Evolutionary conservation across 2,113 vertebrate species (phyloP), one percentile per base, ranked within the genome.

Genomic region (Chrysemys picta): DNA sequence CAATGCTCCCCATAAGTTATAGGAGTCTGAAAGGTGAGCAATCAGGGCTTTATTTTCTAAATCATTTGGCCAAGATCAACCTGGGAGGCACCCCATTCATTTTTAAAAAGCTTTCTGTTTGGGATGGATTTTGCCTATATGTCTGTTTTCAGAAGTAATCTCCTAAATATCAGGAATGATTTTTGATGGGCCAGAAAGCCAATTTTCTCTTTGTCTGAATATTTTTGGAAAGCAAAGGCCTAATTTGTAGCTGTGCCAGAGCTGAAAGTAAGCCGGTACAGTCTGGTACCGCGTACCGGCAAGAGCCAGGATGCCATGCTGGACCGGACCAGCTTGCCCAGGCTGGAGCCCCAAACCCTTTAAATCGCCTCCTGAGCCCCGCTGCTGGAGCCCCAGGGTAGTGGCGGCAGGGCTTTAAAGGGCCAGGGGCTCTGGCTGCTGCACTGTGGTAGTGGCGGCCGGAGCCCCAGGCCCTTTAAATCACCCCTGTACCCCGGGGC

Each of bases 11-110:
- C 27, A n/a, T 1, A 17, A 49, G 29, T 92, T 94, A 76, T 13
- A 56, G 0, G 4, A 84, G 47, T 80, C 80, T 88, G 84, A 92
- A 84, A 96, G 54, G 25, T 24, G 84, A 96, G 65, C 5, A 81
- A 92, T 93, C 84, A 52, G 94, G 87, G 62, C 49, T 91, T 88
- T 93, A 69, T 96, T 93, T 91, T 24, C 50, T 95, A 92, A 95
- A 91, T 76, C 27, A 82, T 57, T 92, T 10, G 25, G 69, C 35
- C 69, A 42, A n/a, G 17, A 72, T 72, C 35, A 72, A 8, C 16
- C 19, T 72, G 21, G 72, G 11, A 21, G 22, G 72, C n/a, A 75
- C 38, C n/a, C 7, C 21, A 42, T 75, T 75, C 69, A 75, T 75
- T 76, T 76, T 76, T 14, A 4, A 76, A 27, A 83, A 57, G 82